phyloP scores from a whole-genome alignment of 2,113 vertebrate genomes.

The Rissa tridactyla region DNA sequence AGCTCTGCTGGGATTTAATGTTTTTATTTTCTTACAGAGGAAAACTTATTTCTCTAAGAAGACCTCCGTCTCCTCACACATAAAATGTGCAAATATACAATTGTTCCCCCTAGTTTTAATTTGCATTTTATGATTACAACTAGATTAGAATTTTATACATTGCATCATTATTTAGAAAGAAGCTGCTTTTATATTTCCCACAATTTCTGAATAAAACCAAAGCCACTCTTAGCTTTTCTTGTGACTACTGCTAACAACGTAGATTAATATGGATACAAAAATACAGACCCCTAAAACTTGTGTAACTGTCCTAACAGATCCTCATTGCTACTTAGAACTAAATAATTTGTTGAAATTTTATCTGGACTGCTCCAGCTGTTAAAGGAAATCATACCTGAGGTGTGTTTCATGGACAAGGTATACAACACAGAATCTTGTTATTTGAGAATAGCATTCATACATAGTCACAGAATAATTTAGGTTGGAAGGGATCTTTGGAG shows the following conservation, averaged over 20 bases:
- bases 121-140: constrained; percentile 40
- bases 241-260: not conserved
- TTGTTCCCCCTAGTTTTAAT: constrained; percentile 27
- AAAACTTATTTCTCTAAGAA: constrained; percentile 10
- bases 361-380: not conserved
- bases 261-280: not conserved
- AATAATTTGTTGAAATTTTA: not conserved
- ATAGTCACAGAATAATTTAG: not conserved
- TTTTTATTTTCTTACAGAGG: constrained; percentile 24
- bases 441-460: not conserved
- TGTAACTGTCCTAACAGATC: not conserved
- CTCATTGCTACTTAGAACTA: not conserved
- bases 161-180: constrained; percentile 1
- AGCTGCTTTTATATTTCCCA: not conserved
- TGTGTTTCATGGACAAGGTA: not conserved
- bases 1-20: not conserved
- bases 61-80: not conserved
- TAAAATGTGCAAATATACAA: constrained; percentile 24
- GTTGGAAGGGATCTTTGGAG: not conserved
- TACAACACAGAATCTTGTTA: not conserved
- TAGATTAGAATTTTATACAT: constrained; percentile 14
- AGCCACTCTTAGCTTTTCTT: not conserved
- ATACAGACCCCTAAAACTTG: not conserved
- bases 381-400: not conserved
- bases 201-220: not conserved